These are phyloP conservation scores for Tamandua tetradactyla DNA, from an alignment of 2,797 vertebrate genomes.

Conservation along the genomic window DNA sequence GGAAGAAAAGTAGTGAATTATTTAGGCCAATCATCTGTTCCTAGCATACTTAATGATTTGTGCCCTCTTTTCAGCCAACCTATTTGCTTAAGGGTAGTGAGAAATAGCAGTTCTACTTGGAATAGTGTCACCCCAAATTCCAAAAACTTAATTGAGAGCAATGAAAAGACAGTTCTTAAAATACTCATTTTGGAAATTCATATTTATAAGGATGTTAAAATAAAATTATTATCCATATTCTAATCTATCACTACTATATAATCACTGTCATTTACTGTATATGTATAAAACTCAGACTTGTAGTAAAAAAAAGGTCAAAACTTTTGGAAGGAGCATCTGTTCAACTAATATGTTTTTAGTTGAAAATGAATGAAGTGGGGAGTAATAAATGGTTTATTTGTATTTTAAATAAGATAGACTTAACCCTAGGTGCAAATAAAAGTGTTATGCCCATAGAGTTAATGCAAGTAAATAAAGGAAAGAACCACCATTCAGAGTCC, in stretches of 20 bases:
- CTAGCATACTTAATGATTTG: background rate
- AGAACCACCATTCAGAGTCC: background rate
- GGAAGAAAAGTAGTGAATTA: background rate
- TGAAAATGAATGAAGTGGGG: background rate
- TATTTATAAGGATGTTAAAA: constrained; percentile 24
- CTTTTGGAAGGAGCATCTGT: background rate
- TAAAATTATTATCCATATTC: background rate
- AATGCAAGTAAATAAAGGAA: background rate
- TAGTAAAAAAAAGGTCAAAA: background rate
- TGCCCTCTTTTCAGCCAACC: background rate
- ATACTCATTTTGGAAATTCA: background rate
- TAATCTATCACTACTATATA: background rate
- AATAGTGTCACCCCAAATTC: background rate
- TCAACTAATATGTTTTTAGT: background rate
- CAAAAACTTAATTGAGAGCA: background rate
- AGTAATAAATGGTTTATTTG: background rate
- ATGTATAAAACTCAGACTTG: background rate
- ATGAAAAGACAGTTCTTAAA: background rate
- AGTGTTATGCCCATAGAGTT: background rate
- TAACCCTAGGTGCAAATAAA: background rate
- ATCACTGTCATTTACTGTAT: background rate
- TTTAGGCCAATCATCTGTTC: background rate
- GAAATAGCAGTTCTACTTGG: background rate
- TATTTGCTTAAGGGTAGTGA: background rate
- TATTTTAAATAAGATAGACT: background rate